Percentiles rank a stretch among this genome's conserved stretches.
Conservation (phyloP, 2,888 invertebrate genomes). For the Clitarchus hookeri region DNA sequence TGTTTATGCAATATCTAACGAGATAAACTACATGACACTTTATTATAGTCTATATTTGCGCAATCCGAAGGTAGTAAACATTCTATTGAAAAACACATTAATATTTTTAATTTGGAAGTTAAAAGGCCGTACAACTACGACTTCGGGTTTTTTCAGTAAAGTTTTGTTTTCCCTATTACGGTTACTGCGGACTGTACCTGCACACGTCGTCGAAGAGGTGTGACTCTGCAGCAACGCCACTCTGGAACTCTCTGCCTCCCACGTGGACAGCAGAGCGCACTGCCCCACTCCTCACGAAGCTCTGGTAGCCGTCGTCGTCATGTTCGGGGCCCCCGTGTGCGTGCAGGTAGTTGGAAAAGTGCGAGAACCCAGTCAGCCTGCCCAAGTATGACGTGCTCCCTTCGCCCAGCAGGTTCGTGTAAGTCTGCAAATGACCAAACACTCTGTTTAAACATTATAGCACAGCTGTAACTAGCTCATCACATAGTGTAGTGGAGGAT, state of each 20-base stretch:
- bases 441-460: too few relatives aligned
- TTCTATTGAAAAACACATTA: too few relatives aligned
- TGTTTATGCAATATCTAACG: too few relatives aligned
- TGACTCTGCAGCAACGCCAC: conserved; percentile 67
- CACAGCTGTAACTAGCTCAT: too few relatives aligned
- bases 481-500: too few relatives aligned
- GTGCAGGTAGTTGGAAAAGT: conserved; percentile 73
- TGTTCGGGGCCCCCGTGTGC: conserved; percentile 53
- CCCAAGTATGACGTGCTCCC: conserved; percentile 66
- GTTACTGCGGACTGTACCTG: conserved; percentile 50
- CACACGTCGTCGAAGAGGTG: conserved; percentile 77
- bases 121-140: too few relatives aligned
- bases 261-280: conserved; percentile 81
- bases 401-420: conserved; percentile 72
- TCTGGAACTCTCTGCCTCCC: conserved; percentile 74
- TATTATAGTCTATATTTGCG: too few relatives aligned
- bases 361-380: conserved; percentile 75
- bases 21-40: too few relatives aligned
- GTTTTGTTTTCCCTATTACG: too few relatives aligned
- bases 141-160: too few relatives aligned
- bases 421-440: conserved; percentile 50
- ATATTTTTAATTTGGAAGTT: too few relatives aligned
- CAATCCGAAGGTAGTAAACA: too few relatives aligned
- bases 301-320: conserved; percentile 45
- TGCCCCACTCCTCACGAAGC: conserved; percentile 64